Base-by-base conservation (phyloP, 1,140 invertebrate genomes). In the Eupeodes corollae region DNA sequence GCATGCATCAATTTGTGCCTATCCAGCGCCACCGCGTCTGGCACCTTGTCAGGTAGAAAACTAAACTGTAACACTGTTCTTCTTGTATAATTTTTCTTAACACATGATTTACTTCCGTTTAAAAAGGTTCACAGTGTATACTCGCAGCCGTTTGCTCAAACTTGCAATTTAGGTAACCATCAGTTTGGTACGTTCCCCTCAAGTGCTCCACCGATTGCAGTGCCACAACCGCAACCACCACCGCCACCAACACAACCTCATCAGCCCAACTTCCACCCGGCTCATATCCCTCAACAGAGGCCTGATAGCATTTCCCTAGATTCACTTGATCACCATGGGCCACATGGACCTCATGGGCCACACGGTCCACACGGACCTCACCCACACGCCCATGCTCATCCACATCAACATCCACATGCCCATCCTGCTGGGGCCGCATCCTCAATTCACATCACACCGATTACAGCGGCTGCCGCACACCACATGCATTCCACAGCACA, bases 1-100 rank as follows among this genome's bases (percentile, higher is more conserved):
- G 16, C 67, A 70, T 50, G 60, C 71, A 44, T 74, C 73, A 6
- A 68, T 76, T 33, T 76, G 73, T 56, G 68, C 72, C 51, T 70
- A 70, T 39, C 69, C 72, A 16, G 62, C 60, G 43, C 72, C 75
- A 34, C 68, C 70, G 6, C 75, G 75, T 52, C 57, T 77, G 46
- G 71, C 61, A 9, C 61, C 61, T n/a, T 69, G 64, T 30, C 63
- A 69, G 42, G 49, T 70, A 31, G 21, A 5, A 26, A 26, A 26
- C 21, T 8, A 26, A 5, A 5, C 3, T 33, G 15, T 30, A 30
- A 38, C 42, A 46, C 30, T 40, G 46, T 41, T 13, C n/a, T n/a
- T n/a, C n/a, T 26, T 26, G 21, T 3, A 26, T 8, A n/a, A 30
- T 45, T 15, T 54, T 50, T 14, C 18, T 43, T 47, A 40, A 37